A percentile compares a stretch with the other conserved stretches of the same genome.
phyloP scores from a whole-genome alignment of 1,140 invertebrate genomes.

The Drosophila nigromelanica region DNA sequence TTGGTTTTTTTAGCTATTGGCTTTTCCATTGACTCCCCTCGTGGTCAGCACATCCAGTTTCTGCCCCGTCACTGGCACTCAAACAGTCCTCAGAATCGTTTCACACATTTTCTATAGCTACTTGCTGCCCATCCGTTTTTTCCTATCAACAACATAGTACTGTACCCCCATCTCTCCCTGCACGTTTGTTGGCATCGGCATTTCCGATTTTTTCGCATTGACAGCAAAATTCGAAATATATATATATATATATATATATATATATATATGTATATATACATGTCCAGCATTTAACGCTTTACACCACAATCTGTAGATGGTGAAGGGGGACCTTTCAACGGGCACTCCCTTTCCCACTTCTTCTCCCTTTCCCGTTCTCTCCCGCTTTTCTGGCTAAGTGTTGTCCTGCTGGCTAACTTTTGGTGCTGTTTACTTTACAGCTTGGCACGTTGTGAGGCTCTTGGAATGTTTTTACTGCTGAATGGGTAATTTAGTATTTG shows the following conservation, averaged over 20 bases:
- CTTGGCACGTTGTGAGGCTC: constrained; percentile 52
- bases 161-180: not conserved
- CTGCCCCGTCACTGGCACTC: constrained; percentile 1
- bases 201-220: constrained; percentile 72
- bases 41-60: not conserved
- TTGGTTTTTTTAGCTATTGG: constrained; percentile 1
- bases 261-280: constrained; percentile 53
- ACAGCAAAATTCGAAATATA: constrained; percentile 81
- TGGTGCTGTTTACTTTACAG: constrained; percentile 49
- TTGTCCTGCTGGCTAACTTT: constrained; percentile 21
- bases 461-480: constrained; percentile 77
- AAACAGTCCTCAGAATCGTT: constrained; percentile 20
- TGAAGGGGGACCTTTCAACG: constrained; percentile 45
- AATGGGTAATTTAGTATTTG: constrained; percentile 82
- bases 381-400: constrained; percentile 11
- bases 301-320: constrained; percentile 57
- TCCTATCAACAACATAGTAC: constrained; percentile 35
- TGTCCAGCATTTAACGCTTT: constrained; percentile 66
- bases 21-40: not conserved
- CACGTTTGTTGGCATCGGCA: constrained; percentile 34
- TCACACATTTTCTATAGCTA: constrained; percentile 48
- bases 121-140: constrained; percentile 42
- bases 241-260: constrained; percentile 59
- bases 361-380: not conserved
- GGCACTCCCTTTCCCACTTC: not conserved